Conservation (phyloP, 2,113 vertebrate genomes). For the Microcebus griseorufus region DNA sequence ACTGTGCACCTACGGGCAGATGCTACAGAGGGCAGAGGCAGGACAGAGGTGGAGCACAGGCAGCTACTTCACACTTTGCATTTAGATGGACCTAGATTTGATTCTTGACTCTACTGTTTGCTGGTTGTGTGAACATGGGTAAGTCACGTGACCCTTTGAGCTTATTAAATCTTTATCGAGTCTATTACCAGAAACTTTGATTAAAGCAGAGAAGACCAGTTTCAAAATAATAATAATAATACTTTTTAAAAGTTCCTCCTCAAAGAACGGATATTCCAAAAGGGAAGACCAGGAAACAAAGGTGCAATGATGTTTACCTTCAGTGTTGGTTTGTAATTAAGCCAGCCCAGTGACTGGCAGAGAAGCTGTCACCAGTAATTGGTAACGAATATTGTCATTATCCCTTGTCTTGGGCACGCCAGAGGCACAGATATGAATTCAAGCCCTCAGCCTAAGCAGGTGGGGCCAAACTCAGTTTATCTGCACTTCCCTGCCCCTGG, state of each 20-base stretch:
- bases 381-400: conserved; percentile 16
- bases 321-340: not conserved
- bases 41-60: not conserved
- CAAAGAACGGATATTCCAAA: not conserved
- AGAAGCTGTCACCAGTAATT: not conserved
- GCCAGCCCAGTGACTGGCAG: not conserved
- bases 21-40: not conserved
- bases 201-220: not conserved
- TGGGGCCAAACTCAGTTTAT: not conserved
- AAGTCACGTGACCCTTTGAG: not conserved
- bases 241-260: not conserved
- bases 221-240: not conserved
- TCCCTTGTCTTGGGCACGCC: not conserved
- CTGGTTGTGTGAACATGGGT: not conserved
- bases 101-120: not conserved
- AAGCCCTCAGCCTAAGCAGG: not conserved
- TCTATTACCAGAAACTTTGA: not conserved
- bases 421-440: not conserved
- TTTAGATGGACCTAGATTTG: not conserved
- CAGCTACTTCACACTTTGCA: not conserved
- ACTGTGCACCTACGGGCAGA: not conserved
- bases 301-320: not conserved
- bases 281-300: not conserved
- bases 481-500: not conserved
- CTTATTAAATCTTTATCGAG: not conserved